Evolutionary conservation across 2,888 invertebrate species (phyloP).

Genomic region (Archaeoteleia sp.): DNA sequence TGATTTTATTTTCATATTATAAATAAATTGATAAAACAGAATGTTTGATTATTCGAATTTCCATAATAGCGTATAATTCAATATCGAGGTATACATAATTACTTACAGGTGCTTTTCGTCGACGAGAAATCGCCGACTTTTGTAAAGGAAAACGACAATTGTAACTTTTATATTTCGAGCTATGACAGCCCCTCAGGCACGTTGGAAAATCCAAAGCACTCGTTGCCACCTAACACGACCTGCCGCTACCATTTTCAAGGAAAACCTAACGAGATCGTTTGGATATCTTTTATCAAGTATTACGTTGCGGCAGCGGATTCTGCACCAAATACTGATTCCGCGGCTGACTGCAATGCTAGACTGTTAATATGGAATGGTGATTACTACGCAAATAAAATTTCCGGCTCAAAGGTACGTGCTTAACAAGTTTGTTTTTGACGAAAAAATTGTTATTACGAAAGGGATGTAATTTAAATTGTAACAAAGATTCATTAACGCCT

Average conservation of each 20-base stretch:
- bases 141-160: slow-evolving; percentile 83
- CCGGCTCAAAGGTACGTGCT: slow-evolving; percentile 40
- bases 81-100: slow-evolving; percentile 25
- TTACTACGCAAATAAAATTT: slow-evolving; percentile 47
- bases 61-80: slow-evolving; percentile 17
- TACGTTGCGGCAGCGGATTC: slow-evolving; percentile 83
- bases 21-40: no score
- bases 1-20: no score
- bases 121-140: slow-evolving; percentile 85
- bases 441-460: no score
- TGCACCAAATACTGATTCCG: slow-evolving; percentile 79
- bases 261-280: slow-evolving; percentile 84
- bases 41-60: neutral
- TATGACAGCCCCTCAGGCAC: slow-evolving; percentile 85
- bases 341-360: slow-evolving; percentile 83
- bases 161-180: slow-evolving; percentile 85
- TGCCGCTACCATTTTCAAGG: slow-evolving; percentile 88
- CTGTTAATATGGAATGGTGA: slow-evolving; percentile 86
- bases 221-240: slow-evolving; percentile 87
- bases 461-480: no score
- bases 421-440: no score
- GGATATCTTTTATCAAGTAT: slow-evolving; percentile 90
- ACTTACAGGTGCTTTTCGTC: slow-evolving; percentile 81
- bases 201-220: slow-evolving; percentile 85
- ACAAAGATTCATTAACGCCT: no score